Percentiles rank a stretch among this genome's conserved stretches.
These are phyloP conservation scores for Erpornis zantholeuca DNA, from an alignment of 2,113 vertebrate genomes.

Conservation along the genomic window DNA sequence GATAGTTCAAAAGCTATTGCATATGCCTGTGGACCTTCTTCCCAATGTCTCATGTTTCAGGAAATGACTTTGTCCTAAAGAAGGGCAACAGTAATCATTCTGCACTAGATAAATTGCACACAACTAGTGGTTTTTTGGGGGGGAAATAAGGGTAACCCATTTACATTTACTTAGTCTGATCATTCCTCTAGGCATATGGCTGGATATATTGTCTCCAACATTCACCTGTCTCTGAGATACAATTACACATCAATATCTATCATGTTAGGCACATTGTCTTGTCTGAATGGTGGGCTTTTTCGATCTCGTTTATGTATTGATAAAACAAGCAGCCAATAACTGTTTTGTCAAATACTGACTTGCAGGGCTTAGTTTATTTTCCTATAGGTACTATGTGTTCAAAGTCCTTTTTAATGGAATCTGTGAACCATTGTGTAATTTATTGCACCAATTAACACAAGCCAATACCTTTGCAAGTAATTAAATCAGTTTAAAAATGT, in stretches of 20 bases:
- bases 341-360: background rate
- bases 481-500: constrained; percentile 38
- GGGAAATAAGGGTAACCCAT: background rate
- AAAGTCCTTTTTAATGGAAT: constrained; percentile 1
- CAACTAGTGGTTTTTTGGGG: fast-evolving
- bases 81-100: background rate
- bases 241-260: background rate
- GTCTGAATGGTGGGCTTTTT: background rate
- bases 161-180: background rate
- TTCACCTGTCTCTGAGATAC: background rate
- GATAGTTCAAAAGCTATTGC: background rate
- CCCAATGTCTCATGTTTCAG: background rate
- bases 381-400: background rate
- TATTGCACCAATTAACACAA: constrained; percentile 49
- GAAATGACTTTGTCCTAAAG: background rate
- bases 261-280: background rate
- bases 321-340: background rate
- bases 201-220: background rate
- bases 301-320: background rate
- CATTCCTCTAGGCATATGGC: background rate
- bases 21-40: background rate
- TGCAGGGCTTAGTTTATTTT: constrained; percentile 3
- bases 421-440: constrained; percentile 17
- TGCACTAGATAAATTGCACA: background rate
- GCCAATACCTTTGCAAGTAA: constrained; percentile 54